These are phyloP conservation scores for Luperina testacea DNA, from an alignment of 2,888 invertebrate genomes.

Conservation along the genomic window DNA sequence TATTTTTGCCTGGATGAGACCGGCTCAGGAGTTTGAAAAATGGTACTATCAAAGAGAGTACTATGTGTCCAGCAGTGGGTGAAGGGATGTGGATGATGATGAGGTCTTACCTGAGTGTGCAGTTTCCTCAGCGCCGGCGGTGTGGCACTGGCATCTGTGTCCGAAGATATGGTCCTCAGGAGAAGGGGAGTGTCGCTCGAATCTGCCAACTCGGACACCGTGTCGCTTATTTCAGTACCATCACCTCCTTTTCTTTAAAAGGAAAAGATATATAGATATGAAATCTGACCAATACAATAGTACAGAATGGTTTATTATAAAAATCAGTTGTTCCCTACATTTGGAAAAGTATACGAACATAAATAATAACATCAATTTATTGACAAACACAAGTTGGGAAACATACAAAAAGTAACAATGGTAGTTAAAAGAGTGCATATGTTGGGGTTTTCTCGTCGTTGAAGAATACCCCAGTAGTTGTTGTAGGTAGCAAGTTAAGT, in stretches of 20 bases:
- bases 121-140: slow-evolving; percentile 85
- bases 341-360: too few species aligned
- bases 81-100: background rate
- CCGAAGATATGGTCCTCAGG: slow-evolving; percentile 91
- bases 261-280: background rate
- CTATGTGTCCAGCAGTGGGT: background rate
- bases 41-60: background rate
- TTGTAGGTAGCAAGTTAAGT: too few species aligned
- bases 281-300: background rate
- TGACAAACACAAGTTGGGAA: too few species aligned
- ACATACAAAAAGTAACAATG: too few species aligned
- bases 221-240: slow-evolving; percentile 81
- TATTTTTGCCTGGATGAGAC: background rate
- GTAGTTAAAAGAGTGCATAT: too few species aligned
- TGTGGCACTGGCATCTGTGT: slow-evolving; percentile 87
- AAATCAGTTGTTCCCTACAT: too few species aligned
- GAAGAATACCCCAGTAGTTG: too few species aligned
- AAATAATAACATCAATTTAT: too few species aligned
- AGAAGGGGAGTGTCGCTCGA: slow-evolving; percentile 88
- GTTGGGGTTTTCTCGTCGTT: too few species aligned
- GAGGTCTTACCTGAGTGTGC: slow-evolving; percentile 81
- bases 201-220: slow-evolving; percentile 82
- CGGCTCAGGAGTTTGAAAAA: background rate
- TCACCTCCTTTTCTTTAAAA: slow-evolving; percentile 81
- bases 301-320: background rate